Conservation (phyloP, 1,140 invertebrate genomes). For the Cydia strobilella region DNA sequence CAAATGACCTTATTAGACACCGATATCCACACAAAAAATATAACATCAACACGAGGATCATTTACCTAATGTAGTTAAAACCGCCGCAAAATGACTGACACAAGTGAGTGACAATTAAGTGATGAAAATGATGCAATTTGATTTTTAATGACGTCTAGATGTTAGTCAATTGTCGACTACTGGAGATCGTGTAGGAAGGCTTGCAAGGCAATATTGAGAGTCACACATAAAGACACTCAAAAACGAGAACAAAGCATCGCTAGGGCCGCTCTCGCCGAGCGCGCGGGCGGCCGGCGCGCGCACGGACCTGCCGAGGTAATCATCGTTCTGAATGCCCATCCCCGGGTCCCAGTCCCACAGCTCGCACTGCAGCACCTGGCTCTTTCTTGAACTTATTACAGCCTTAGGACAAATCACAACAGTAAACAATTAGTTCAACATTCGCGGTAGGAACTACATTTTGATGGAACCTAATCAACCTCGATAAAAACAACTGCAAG, state of each 20-base stretch:
- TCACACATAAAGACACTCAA: conserved; percentile 33
- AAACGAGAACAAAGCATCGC: conserved; percentile 41
- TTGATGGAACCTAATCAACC: conserved; percentile 1
- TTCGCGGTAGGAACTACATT: conserved; percentile 17
- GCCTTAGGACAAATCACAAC: conserved; percentile 82
- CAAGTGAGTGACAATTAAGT: conserved; percentile 1
- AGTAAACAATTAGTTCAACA: conserved; percentile 40
- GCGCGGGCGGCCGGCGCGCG: conserved; percentile 43
- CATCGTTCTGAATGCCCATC: conserved; percentile 89
- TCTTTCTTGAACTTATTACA: conserved; percentile 85
- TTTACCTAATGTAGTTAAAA: conserved; percentile 4
- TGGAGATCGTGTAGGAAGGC: conserved; percentile 2
- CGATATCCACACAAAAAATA: conserved; percentile 25
- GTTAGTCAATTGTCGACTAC: background rate
- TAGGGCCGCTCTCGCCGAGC: conserved; percentile 31
- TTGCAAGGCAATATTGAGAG: conserved; percentile 33
- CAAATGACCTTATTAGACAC: conserved; percentile 20
- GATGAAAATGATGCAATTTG: background rate
- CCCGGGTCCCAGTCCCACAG: conserved; percentile 93
- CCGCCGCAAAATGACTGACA: conserved; percentile 7
- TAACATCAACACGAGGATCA: conserved; percentile 9
- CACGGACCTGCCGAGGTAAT: conserved; percentile 91
- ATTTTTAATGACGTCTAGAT: background rate
- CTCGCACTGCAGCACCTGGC: conserved; percentile 85
- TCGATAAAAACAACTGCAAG: background rate